Conservation (phyloP, 2,113 vertebrate genomes). For the Anoplopoma fimbria region DNA sequence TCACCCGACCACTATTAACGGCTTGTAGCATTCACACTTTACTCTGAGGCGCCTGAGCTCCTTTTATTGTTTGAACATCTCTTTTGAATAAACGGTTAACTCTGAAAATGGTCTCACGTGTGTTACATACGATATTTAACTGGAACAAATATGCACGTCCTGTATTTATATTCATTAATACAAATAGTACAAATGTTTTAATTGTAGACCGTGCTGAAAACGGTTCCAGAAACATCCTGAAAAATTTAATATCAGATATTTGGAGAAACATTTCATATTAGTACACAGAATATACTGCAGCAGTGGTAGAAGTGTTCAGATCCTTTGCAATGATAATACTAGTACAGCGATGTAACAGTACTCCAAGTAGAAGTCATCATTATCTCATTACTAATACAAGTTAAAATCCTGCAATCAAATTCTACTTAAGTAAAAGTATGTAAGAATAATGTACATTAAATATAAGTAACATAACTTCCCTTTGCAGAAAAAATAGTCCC, state of each 20-base stretch:
- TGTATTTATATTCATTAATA: slow-evolving; percentile 1
- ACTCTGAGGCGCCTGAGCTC: slow-evolving; percentile 35
- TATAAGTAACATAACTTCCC: too few relatives aligned
- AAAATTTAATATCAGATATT: neutral
- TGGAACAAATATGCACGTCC: neutral
- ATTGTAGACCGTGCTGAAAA: neutral
- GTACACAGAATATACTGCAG: neutral
- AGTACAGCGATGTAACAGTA: neutral
- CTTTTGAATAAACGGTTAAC: slow-evolving; percentile 69
- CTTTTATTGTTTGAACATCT: slow-evolving; percentile 52
- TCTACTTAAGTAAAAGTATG: neutral
- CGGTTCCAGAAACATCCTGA: neutral
- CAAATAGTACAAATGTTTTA: neutral
- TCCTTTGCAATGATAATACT: neutral
- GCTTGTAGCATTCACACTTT: slow-evolving; percentile 69
- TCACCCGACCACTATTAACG: slow-evolving; percentile 22
- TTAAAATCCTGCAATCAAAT: neutral
- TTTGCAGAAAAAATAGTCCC: too few relatives aligned
- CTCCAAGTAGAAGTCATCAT: neutral
- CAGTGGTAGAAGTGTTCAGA: neutral
- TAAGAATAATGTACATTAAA: too few relatives aligned
- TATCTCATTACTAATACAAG: neutral
- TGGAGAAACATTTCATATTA: neutral
- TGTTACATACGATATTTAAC: neutral
- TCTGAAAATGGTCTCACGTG: slow-evolving; percentile 9